Conservation (phyloP, 2,797 vertebrate species). For the Sphaeramia orbicularis region DNA sequence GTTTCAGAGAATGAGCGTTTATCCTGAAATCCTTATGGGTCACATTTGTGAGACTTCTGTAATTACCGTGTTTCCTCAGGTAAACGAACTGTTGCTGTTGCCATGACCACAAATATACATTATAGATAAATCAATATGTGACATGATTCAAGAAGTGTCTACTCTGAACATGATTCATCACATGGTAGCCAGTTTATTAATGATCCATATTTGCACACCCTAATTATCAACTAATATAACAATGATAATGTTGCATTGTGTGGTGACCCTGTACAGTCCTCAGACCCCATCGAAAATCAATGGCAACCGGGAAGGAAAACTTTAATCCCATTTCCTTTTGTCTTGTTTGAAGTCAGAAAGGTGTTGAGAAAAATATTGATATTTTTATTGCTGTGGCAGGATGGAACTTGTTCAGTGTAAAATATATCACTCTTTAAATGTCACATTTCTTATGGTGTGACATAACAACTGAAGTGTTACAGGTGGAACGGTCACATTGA, state of each 20-base stretch:
- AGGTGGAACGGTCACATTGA: constrained; percentile 23
- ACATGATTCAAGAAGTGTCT: neutral
- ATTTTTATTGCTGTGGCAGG: constrained; percentile 30
- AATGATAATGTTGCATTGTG: constrained; percentile 15
- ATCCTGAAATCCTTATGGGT: neutral
- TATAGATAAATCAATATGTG: neutral
- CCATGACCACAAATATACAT: neutral
- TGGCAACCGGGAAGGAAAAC: constrained; percentile 15
- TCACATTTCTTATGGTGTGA: constrained; percentile 40
- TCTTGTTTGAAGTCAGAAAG: constrained; percentile 30
- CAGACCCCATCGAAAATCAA: constrained; percentile 34
- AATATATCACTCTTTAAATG: constrained; percentile 36
- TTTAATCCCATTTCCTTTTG: constrained; percentile 20
- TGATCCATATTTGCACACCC: constrained; percentile 2
- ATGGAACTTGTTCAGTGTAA: constrained; percentile 35
- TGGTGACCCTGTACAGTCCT: constrained; percentile 11
- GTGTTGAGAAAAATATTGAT: constrained; percentile 42
- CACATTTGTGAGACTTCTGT: constrained; percentile 1
- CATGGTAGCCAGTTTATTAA: neutral
- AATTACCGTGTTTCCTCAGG: neutral
- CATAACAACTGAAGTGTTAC: constrained; percentile 25
- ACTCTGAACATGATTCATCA: neutral
- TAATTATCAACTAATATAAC: neutral
- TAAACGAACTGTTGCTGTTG: neutral
- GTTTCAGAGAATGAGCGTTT: neutral